Evolutionary conservation across 2,888 invertebrate species (phyloP).

Genomic region (Agrotis exclamationis): DNA sequence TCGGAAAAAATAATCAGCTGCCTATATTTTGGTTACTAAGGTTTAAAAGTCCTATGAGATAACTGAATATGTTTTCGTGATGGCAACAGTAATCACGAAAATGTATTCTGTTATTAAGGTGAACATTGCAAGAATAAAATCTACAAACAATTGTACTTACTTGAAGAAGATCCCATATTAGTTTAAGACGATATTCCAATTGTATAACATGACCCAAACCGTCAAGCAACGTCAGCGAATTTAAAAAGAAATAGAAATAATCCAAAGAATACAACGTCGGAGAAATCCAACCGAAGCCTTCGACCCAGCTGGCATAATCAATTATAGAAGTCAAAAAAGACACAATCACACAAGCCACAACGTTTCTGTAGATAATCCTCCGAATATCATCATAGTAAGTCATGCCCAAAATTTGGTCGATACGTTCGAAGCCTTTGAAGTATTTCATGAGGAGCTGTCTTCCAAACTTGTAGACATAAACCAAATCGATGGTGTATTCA

Average conservation of each 20-base stretch:
- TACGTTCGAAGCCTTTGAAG: constrained; percentile 51
- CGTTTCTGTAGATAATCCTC: constrained; percentile 30
- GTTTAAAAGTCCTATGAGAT: too few species aligned
- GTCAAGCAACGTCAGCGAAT: constrained; percentile 56
- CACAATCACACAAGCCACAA: constrained; percentile 21
- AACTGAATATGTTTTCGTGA: too few species aligned
- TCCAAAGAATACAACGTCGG: constrained; percentile 53
- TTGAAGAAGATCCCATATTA: constrained; percentile 36
- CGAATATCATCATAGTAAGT: constrained; percentile 57
- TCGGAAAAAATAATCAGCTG: too few species aligned
- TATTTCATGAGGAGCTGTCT: constrained; percentile 55
- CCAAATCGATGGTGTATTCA: constrained; percentile 62
- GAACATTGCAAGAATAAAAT: too few species aligned
- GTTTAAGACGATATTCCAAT: constrained; percentile 61
- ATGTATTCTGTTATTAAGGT: too few species aligned
- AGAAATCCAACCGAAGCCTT: constrained; percentile 20
- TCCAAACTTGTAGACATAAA: constrained; percentile 58
- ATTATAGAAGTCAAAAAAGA: constrained; percentile 10
- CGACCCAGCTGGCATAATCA: constrained; percentile 52
- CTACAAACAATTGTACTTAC: constrained; percentile 13
- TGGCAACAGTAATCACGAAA: too few species aligned
- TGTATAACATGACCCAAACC: constrained; percentile 60
- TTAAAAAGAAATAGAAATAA: constrained; percentile 63
- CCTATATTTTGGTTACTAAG: too few species aligned
- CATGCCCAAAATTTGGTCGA: constrained; percentile 62